phyloP scores from a whole-genome alignment of 1,140 invertebrate species.

The Polyergus mexicanus region DNA sequence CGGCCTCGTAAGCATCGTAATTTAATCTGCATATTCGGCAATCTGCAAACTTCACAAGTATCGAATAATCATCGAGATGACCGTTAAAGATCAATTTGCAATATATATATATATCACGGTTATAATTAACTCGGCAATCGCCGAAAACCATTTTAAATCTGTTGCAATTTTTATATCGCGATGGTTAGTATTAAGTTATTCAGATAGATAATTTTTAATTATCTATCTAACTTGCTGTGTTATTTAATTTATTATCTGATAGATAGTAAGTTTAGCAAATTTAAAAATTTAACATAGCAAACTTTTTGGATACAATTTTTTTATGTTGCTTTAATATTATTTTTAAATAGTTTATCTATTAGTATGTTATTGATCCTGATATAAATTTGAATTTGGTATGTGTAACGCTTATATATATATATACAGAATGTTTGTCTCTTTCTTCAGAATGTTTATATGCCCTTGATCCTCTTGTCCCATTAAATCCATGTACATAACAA shows the following conservation, averaged over 20 bases:
- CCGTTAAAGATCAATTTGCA: not conserved
- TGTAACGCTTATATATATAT: constrained; percentile 30
- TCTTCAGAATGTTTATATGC: constrained; percentile 64
- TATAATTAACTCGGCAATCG: not conserved
- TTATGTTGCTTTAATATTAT: not conserved
- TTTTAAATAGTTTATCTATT: not conserved
- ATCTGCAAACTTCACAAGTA: not conserved
- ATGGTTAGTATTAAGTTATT: not conserved
- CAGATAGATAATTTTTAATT: no score
- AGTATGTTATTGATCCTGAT: not conserved
- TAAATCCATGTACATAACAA: not conserved
- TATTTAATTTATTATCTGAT: not conserved
- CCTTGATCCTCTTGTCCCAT: constrained; percentile 56
- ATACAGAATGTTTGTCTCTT: constrained; percentile 70
- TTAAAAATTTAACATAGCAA: not conserved
- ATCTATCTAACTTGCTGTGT: no score
- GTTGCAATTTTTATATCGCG: not conserved
- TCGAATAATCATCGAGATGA: not conserved
- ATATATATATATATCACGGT: not conserved
- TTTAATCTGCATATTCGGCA: not conserved
- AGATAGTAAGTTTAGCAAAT: not conserved
- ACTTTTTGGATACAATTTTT: not conserved
- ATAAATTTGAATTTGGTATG: constrained; percentile 52
- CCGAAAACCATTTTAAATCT: not conserved
- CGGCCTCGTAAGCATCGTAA: not conserved